Conservation (phyloP, 2,113 vertebrate species). For the Menura novaehollandiae region DNA sequence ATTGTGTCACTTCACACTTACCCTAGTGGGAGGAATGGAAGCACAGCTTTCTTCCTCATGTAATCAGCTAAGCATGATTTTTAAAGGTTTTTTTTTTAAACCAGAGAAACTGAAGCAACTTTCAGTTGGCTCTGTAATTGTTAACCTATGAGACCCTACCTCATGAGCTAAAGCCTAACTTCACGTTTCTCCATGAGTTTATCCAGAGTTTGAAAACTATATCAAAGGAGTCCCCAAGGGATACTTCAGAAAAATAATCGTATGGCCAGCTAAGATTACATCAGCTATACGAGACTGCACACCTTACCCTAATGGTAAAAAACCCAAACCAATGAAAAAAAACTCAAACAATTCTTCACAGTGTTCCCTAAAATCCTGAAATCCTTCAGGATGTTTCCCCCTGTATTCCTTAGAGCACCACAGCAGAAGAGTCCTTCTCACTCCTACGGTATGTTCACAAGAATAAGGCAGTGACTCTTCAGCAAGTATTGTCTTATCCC, state of each 20-base stretch:
- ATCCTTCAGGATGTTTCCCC: neutral
- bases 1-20: neutral
- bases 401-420: neutral
- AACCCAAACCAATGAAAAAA: rapidly evolving
- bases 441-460: neutral
- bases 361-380: neutral
- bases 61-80: neutral
- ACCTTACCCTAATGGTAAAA: neutral
- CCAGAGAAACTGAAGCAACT: neutral
- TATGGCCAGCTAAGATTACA: neutral
- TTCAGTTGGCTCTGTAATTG: neutral
- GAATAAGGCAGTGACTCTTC: neutral
- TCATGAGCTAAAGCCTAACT: neutral
- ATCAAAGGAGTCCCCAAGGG: neutral
- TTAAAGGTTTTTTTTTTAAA: neutral
- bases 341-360: neutral
- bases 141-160: neutral
- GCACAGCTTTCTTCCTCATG: neutral
- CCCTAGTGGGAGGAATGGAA: neutral
- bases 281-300: neutral
- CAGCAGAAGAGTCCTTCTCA: neutral
- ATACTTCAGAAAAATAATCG: neutral
- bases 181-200: neutral
- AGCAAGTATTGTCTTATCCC: neutral
- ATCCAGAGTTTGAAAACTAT: neutral